Evolutionary conservation across 2,797 vertebrate species (phyloP), one percentile per base, ranked within the genome.

Genomic region (Onychomys torridus): DNA sequence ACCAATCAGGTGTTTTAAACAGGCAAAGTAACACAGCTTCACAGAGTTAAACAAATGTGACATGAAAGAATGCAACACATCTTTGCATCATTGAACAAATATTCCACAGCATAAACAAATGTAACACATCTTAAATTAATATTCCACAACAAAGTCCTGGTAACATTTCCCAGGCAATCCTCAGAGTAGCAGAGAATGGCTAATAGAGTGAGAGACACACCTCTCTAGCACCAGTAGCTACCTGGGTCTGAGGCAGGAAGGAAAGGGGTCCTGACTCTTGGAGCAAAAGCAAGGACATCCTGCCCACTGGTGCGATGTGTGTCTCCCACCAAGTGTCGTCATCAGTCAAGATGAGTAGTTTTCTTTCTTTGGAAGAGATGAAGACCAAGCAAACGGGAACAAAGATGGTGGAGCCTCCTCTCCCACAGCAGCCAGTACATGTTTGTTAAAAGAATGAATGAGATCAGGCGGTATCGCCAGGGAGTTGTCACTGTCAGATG

Each of bases 401-500:
- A 65, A 85, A 93, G 79, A 40, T 90, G 37, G 32, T 85, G 11
- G 75, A 13, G 1, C n/a, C 55, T 43, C 75, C 34, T 73, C n/a
- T 17, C 49, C 52, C 27, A 32, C 52, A 17, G 85, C 49, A 57
- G 81, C 91, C 40, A 63, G 6, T 67, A 90, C 0, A 0, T 27
- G 57, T 91, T 91, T 93, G 84, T 88, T 95, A 75, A 94, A 96
- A 89, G 73, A 94, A 92, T 37, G 81, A 97, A 77, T 85, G 82
- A 75, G 93, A 43, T 49, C 52, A 90, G 85, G 55, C 46, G 37
- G 71, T 59, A 52, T 93, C 90, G 73, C 81, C 94, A 92, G 49
- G 90, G 85, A 93, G 77, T 94, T 88, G 76, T 94, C 81, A 92
- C 90, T 92, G 84, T 79, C 92, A 94, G 78, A 96, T 84, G 95